A percentile compares a stretch with the other conserved stretches of the same genome.
phyloP scores from a whole-genome alignment of 1,140 invertebrate genomes.

The Pemphigus obesinymphae region DNA sequence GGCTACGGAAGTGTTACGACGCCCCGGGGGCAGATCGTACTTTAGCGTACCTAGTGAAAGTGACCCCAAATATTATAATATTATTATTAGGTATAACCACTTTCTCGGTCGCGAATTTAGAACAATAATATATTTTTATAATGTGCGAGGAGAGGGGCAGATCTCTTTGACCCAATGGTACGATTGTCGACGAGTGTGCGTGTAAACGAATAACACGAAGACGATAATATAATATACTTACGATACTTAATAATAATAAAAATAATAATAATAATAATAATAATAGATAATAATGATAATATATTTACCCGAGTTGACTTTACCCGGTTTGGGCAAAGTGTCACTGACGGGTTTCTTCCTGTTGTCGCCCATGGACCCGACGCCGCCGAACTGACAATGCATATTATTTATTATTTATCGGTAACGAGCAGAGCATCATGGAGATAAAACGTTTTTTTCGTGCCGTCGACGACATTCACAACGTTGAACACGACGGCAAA shows the following conservation, averaged over 20 bases:
- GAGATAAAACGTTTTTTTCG: neutral
- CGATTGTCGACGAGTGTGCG: neutral
- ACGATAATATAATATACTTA: neutral
- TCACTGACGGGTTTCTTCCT: conserved; percentile 4
- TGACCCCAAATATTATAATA: conserved; percentile 16
- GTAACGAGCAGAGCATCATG: too few species aligned
- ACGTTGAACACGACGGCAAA: neutral
- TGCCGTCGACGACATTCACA: neutral
- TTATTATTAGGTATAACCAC: too few species aligned
- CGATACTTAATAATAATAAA: neutral
- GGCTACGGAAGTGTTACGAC: neutral
- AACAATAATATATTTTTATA: too few species aligned
- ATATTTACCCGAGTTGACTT: conserved; percentile 41
- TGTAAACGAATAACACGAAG: neutral
- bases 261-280: neutral
- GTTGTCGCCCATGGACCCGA: conserved; percentile 9
- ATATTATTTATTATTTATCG: too few species aligned
- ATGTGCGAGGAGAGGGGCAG: too few species aligned
- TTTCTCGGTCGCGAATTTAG: neutral
- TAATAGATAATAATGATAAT: neutral
- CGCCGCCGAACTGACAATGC: conserved; percentile 3
- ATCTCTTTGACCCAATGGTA: neutral
- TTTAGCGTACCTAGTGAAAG: conserved; percentile 18
- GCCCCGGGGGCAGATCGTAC: too few species aligned
- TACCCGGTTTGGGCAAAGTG: conserved; percentile 43